Evolutionary conservation across 2,797 vertebrate species (phyloP).

Genomic region (Lepilemur ruficaudatus): DNA sequence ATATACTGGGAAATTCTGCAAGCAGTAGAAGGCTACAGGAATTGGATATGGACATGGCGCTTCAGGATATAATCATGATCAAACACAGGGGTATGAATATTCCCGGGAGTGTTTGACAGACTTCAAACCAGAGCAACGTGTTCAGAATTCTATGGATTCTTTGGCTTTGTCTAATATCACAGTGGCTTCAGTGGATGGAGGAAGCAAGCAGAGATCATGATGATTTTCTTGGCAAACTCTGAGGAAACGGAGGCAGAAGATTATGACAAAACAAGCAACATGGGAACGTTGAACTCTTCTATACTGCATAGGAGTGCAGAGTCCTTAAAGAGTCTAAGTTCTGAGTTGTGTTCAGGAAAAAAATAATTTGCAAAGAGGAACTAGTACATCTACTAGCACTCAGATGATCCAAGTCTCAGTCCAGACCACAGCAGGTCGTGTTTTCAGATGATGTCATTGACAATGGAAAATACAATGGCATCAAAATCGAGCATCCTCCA

Average conservation of each 20-base stretch:
- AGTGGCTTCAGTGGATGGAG: constrained; percentile 93
- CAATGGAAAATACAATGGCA: constrained; percentile 88
- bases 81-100: constrained; percentile 90
- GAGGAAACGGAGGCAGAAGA: constrained; percentile 91
- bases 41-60: constrained; percentile 91
- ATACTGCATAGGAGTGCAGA: constrained; percentile 93
- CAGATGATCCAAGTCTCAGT: constrained; percentile 93
- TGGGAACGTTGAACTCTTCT: constrained; percentile 95
- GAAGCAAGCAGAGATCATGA: constrained; percentile 89
- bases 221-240: constrained; percentile 91
- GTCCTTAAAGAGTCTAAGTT: constrained; percentile 93
- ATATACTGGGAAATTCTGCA: constrained; percentile 93
- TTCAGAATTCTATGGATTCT: constrained; percentile 94
- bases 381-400: constrained; percentile 89
- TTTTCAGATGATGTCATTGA: constrained; percentile 92
- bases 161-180: constrained; percentile 95
- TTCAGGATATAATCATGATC: constrained; percentile 87
- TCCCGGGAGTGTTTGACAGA: constrained; percentile 92
- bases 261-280: constrained; percentile 95
- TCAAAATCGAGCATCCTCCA: constrained; percentile 90
- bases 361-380: constrained; percentile 87
- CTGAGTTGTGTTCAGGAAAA: constrained; percentile 89
- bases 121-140: constrained; percentile 91
- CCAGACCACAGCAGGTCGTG: constrained; percentile 89
- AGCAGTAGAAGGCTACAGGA: constrained; percentile 96